Evolutionary conservation across 2,113 vertebrate species (phyloP).

Genomic region (Thunnus maccoyii): DNA sequence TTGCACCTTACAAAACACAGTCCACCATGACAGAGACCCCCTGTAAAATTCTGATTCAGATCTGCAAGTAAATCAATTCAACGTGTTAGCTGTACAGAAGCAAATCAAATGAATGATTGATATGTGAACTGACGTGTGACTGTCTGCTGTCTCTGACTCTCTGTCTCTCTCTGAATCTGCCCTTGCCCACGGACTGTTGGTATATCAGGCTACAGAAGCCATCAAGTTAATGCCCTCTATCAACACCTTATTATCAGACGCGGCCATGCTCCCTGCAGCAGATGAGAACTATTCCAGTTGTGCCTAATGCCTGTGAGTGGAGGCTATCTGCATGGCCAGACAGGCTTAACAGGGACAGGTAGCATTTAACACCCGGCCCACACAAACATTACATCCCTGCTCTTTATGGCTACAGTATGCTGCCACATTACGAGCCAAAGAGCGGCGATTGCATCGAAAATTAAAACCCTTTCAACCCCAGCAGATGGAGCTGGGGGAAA

Average conservation of each 20-base stretch:
- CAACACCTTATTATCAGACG: slow-evolving; percentile 81
- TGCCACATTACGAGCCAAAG: slow-evolving; percentile 56
- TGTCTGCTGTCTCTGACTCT: slow-evolving; percentile 57
- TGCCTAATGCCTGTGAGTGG: slow-evolving; percentile 65
- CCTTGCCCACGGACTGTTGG: slow-evolving; percentile 68
- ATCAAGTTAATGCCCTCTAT: slow-evolving; percentile 77
- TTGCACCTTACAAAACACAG: slow-evolving; percentile 43
- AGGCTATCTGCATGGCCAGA: slow-evolving; percentile 76
- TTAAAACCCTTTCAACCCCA: slow-evolving; percentile 69
- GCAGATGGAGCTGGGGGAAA: slow-evolving; percentile 57
- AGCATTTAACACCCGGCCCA: slow-evolving; percentile 74
- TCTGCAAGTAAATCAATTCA: slow-evolving; percentile 53
- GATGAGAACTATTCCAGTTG: slow-evolving; percentile 72
- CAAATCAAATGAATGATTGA: slow-evolving; percentile 60
- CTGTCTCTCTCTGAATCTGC: slow-evolving; percentile 40
- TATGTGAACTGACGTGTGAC: slow-evolving; percentile 64
- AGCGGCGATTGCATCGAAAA: slow-evolving; percentile 66
- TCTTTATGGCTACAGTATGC: slow-evolving; percentile 60
- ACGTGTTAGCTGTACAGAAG: slow-evolving; percentile 28
- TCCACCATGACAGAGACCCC: slow-evolving; percentile 39
- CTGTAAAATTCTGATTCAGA: slow-evolving; percentile 36
- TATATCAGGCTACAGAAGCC: slow-evolving; percentile 75
- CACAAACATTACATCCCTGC: slow-evolving; percentile 65
- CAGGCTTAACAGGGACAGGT: slow-evolving; percentile 76
- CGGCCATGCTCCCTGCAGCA: slow-evolving; percentile 63